Conservation (phyloP, 2,113 vertebrate species). For the Neoarius graeffei region DNA sequence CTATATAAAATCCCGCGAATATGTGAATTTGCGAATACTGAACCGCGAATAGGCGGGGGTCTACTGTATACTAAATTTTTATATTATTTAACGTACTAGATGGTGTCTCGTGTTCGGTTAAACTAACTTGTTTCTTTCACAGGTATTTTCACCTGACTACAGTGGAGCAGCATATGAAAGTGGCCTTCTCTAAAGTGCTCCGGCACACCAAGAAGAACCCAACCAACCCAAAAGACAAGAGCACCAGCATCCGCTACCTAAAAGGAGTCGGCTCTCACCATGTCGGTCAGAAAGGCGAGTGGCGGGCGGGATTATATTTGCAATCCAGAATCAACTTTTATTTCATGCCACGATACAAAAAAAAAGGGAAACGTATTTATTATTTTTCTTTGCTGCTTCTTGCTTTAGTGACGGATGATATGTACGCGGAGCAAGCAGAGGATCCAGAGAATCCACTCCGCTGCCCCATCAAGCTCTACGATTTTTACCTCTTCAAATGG, state of each 20-base stretch:
- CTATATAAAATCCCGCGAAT: too few relatives aligned
- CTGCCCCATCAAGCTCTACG: conserved; percentile 98
- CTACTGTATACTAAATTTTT: too few relatives aligned
- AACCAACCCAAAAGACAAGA: conserved; percentile 95
- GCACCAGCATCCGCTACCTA: conserved; percentile 95
- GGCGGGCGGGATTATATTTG: background rate
- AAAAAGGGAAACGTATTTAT: too few relatives aligned
- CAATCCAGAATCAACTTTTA: background rate
- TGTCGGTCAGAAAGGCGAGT: conserved; percentile 89
- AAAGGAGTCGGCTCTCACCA: conserved; percentile 87
- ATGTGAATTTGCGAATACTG: too few relatives aligned
- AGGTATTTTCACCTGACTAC: conserved; percentile 95
- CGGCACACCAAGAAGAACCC: conserved; percentile 98
- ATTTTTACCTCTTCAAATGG: conserved; percentile 99
- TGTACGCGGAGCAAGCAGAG: conserved; percentile 96
- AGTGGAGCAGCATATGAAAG: conserved; percentile 96
- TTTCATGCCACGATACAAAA: background rate
- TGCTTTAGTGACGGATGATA: conserved; percentile 90
- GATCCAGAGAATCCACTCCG: conserved; percentile 97
- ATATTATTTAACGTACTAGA: background rate
- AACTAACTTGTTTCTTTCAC: background rate
- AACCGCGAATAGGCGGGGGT: too few relatives aligned
- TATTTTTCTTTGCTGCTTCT: background rate
- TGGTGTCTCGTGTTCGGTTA: background rate
- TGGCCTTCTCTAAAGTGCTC: conserved; percentile 97